Conservation (phyloP, 2,797 vertebrate genomes). For the Karalla daura region DNA sequence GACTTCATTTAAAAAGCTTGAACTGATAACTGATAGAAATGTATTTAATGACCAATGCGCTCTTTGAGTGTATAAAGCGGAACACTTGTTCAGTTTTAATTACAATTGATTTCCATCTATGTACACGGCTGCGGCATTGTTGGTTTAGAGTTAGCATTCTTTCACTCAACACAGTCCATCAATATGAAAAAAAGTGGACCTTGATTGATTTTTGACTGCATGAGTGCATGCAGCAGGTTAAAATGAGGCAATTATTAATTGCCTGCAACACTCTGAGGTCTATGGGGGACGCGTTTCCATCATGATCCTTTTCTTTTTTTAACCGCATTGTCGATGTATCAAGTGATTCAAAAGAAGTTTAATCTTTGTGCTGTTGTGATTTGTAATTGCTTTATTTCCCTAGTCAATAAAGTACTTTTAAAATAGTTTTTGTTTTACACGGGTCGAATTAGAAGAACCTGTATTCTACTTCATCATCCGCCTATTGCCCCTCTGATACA, state of each 20-base stretch:
- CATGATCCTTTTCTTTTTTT: constrained; percentile 44
- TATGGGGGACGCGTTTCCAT: constrained; percentile 66
- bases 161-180: constrained; percentile 63
- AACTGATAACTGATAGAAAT: constrained; percentile 88
- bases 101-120: constrained; percentile 93
- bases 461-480: neutral
- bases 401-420: constrained; percentile 39
- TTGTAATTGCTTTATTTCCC: constrained; percentile 68
- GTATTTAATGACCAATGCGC: constrained; percentile 87
- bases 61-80: constrained; percentile 87
- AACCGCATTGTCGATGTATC: constrained; percentile 60
- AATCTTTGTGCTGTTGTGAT: constrained; percentile 52
- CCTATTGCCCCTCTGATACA: neutral
- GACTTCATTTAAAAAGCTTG: constrained; percentile 86
- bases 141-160: constrained; percentile 71
- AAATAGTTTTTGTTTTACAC: constrained; percentile 27
- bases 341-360: constrained; percentile 64
- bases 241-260: constrained; percentile 75
- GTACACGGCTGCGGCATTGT: constrained; percentile 79
- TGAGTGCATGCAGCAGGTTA: constrained; percentile 58
- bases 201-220: constrained; percentile 76
- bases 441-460: neutral
- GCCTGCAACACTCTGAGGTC: constrained; percentile 58
- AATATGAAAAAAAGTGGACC: constrained; percentile 65
- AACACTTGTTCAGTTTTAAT: constrained; percentile 94